A percentile compares a stretch with the other conserved stretches of the same genome.
phyloP scores from a whole-genome alignment of 2,797 vertebrate species.

The Hydrolagus colliei region DNA sequence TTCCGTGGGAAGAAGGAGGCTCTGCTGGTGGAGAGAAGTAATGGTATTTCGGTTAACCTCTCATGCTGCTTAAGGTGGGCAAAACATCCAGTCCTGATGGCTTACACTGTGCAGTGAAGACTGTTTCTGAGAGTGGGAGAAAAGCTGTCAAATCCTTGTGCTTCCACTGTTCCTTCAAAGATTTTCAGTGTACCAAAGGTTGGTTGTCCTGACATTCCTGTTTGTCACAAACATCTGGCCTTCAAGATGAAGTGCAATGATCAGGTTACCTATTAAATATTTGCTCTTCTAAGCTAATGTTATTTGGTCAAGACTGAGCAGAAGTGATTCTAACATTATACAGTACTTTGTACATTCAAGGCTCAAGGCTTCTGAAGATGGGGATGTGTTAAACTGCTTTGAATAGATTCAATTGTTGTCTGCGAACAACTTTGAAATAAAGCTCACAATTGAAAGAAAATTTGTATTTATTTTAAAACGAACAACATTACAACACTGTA shows the following conservation, averaged over 20 bases:
- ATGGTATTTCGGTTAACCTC: too few species aligned
- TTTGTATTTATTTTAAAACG: constrained; percentile 12
- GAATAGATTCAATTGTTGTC: neutral
- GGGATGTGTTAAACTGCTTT: neutral
- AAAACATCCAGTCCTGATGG: too few species aligned
- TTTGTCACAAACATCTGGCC: neutral
- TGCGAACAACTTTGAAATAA: constrained; percentile 6
- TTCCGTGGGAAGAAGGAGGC: too few species aligned
- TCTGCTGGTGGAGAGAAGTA: too few species aligned
- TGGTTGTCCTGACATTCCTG: neutral
- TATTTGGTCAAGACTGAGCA: neutral
- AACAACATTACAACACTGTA: constrained; percentile 35
- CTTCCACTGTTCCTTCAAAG: constrained; percentile 7
- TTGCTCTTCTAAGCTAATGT: neutral
- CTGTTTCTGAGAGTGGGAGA: neutral
- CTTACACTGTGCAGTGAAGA: too few species aligned
- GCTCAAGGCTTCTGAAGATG: neutral
- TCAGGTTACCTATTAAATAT: neutral
- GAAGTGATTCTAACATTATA: neutral
- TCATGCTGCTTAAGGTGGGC: too few species aligned
- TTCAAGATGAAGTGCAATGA: neutral
- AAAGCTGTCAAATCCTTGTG: neutral
- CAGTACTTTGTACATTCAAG: neutral
- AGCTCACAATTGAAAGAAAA: neutral
- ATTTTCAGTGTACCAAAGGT: neutral